Conservation (phyloP, 1,140 invertebrate genomes). For the Drosophila trapezifrons region DNA sequence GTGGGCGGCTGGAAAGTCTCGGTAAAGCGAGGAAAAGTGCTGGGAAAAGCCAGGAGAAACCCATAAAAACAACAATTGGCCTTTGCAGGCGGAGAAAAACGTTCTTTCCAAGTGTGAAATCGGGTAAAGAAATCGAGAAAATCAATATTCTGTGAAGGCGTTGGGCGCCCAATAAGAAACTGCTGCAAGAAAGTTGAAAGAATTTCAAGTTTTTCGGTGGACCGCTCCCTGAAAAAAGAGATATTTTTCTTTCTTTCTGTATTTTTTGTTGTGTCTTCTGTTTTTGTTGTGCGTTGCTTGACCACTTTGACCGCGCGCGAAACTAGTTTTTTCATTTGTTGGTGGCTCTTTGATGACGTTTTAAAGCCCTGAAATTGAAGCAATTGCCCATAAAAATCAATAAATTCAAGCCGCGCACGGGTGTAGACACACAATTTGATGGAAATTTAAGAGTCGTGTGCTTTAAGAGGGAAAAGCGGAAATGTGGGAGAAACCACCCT, state of each 20-base stretch:
- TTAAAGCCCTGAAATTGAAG: constrained; percentile 67
- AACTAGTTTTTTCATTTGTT: constrained; percentile 60
- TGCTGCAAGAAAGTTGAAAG: constrained; percentile 45
- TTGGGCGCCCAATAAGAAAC: constrained; percentile 62
- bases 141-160: constrained; percentile 62
- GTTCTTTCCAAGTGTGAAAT: constrained; percentile 33
- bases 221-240: constrained; percentile 67
- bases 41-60: constrained; percentile 25
- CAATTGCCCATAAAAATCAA: constrained; percentile 69
- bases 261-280: constrained; percentile 31
- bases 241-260: constrained; percentile 47
- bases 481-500: constrained; percentile 64
- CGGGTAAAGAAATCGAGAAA: constrained; percentile 56
- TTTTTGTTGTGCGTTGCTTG: constrained; percentile 63
- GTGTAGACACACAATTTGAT: constrained; percentile 66
- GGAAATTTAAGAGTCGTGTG: constrained; percentile 55
- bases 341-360: constrained; percentile 55
- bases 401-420: constrained; percentile 66
- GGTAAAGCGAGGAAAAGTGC: constrained; percentile 24
- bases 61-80: constrained; percentile 11
- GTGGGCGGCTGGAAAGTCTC: constrained; percentile 63
- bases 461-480: constrained; percentile 66
- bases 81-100: constrained; percentile 9
- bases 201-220: constrained; percentile 52
- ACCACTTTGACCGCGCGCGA: constrained; percentile 72